Evolutionary conservation across 1,140 invertebrate genomes (phyloP).

Genomic region (Reticulitermes speratus): DNA sequence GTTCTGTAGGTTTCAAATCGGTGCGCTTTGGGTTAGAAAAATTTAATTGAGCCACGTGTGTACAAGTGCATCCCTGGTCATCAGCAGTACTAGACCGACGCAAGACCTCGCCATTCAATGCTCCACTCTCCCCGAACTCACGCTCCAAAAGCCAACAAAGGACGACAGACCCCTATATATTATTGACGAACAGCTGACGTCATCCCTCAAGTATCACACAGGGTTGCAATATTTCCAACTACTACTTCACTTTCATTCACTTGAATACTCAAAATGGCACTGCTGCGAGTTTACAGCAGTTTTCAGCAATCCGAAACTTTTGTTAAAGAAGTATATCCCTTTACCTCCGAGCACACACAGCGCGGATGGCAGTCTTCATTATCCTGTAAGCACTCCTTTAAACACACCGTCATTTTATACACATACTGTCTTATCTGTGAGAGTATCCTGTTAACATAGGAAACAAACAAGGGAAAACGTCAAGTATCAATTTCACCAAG

Average conservation of each 20-base stretch:
- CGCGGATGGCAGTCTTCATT: background rate
- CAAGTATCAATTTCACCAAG: too few species aligned
- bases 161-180: slow-evolving; percentile 17
- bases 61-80: background rate
- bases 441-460: too few species aligned
- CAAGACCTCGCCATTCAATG: background rate
- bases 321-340: background rate
- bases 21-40: background rate
- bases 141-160: background rate
- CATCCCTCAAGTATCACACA: slow-evolving; percentile 8
- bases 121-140: background rate
- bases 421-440: too few species aligned
- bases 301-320: background rate
- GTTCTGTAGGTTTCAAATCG: background rate
- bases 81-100: background rate
- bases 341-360: background rate
- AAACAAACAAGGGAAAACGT: too few species aligned
- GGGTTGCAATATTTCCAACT: background rate
- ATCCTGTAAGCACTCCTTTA: background rate
- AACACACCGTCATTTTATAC: background rate
- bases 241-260: background rate
- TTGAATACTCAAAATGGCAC: background rate
- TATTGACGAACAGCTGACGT: slow-evolving; percentile 17
- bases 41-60: background rate
- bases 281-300: background rate